phyloP scores from a whole-genome alignment of 2,113 vertebrate genomes.

The Pituophis catenifer region DNA sequence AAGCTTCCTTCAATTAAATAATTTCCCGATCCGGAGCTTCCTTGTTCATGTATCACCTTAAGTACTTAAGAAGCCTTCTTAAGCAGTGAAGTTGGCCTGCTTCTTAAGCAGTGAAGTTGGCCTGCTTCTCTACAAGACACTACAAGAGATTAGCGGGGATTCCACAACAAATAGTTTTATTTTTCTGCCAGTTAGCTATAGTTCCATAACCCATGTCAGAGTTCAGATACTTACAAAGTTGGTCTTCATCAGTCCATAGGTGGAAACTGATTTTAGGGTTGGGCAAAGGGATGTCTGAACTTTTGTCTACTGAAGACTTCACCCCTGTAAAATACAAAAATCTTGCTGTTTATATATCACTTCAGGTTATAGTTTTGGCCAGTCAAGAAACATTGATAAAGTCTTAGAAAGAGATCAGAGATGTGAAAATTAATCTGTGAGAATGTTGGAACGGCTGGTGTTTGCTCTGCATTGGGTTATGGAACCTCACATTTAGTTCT shows the following conservation, averaged over 20 bases:
- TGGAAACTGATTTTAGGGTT: slow-evolving; percentile 89
- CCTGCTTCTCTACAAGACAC: neutral
- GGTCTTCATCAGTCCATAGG: slow-evolving; percentile 85
- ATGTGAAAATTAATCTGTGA: neutral
- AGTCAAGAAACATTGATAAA: neutral
- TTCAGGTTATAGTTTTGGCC: neutral
- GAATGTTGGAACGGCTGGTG: too few species aligned
- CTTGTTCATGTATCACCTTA: neutral
- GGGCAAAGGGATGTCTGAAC: slow-evolving; percentile 72
- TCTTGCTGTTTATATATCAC: neutral
- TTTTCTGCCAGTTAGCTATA: neutral
- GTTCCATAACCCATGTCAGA: neutral
- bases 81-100: neutral
- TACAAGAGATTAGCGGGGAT: neutral
- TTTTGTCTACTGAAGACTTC: slow-evolving; percentile 39
- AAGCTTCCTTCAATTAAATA: neutral
- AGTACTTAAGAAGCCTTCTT: neutral
- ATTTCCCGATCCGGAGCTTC: neutral
- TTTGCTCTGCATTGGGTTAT: neutral
- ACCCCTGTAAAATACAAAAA: slow-evolving; percentile 26
- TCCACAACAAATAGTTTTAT: neutral
- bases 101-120: neutral
- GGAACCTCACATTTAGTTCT: neutral
- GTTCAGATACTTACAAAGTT: slow-evolving; percentile 75
- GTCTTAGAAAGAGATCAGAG: neutral